These are phyloP conservation scores for Andrena bucephala DNA, from an alignment of 2,888 invertebrate genomes.

Conservation along the genomic window DNA sequence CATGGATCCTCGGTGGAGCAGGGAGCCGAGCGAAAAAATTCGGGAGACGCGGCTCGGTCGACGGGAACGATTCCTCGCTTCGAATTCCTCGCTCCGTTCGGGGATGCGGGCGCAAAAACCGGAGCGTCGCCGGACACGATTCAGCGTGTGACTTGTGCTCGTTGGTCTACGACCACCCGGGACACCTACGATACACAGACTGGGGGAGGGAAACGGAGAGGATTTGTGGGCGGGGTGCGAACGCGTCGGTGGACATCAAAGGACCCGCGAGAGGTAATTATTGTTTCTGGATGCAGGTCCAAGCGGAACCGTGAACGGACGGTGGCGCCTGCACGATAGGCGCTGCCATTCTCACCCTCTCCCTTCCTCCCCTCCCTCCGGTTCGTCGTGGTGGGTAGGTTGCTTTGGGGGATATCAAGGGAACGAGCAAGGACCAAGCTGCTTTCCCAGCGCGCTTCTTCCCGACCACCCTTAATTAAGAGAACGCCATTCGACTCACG, in stretches of 20 bases:
- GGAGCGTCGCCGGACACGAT: conserved; percentile 31
- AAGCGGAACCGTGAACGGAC: conserved; percentile 73
- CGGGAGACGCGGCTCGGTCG: conserved; percentile 22
- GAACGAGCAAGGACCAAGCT: conserved; percentile 27
- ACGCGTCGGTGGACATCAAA: conserved; percentile 83
- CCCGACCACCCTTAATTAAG: conserved; percentile 79
- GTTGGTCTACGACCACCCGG: conserved; percentile 69
- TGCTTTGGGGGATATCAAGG: conserved; percentile 32
- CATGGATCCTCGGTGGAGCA: conserved; percentile 1
- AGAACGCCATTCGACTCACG: conserved; percentile 76
- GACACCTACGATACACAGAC: conserved; percentile 72
- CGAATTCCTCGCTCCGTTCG: conserved; percentile 18
- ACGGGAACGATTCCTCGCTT: conserved; percentile 1
- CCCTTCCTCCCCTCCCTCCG: conserved; percentile 29
- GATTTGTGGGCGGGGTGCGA: conserved; percentile 81
- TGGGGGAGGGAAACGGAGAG: conserved; percentile 19
- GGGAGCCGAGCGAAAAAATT: conserved; percentile 25
- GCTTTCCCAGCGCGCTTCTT: conserved; percentile 60
- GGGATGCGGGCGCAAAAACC: conserved; percentile 42
- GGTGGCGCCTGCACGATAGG: conserved; percentile 81
- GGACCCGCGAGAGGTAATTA: conserved; percentile 82
- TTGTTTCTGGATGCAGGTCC: conserved; percentile 80
- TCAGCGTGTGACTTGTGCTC: conserved; percentile 23
- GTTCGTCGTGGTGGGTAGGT: conserved; percentile 44
- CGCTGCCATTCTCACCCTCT: conserved; percentile 80